These are phyloP conservation scores for Seriola rivoliana DNA, from an alignment of 2,113 vertebrate genomes.

Conservation along the genomic window DNA sequence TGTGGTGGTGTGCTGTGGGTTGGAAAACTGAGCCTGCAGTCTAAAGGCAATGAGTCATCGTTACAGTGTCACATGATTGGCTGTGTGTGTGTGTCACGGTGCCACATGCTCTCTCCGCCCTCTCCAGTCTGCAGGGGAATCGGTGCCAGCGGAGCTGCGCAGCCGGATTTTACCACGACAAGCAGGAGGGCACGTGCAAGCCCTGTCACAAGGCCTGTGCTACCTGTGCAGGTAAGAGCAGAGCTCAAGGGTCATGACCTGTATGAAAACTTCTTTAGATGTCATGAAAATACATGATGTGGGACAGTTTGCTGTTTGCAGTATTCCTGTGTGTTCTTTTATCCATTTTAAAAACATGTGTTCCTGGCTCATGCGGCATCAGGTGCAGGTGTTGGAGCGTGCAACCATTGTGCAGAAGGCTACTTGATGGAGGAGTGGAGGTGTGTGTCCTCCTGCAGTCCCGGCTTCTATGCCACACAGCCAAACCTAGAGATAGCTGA, in stretches of 20 bases:
- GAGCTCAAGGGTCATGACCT: conserved; percentile 1
- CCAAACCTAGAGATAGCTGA: conserved; percentile 81
- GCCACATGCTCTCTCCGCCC: conserved; percentile 63
- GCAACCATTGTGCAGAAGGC: conserved; percentile 89
- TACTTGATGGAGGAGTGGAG: conserved; percentile 94
- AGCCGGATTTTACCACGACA: conserved; percentile 87
- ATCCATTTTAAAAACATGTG: neutral
- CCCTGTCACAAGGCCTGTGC: conserved; percentile 91
- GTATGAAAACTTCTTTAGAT: neutral
- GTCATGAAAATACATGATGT: neutral
- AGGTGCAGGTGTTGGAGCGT: conserved; percentile 91
- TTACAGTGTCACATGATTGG: conserved; percentile 59
- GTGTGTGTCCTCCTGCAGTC: conserved; percentile 91
- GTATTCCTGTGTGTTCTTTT: neutral
- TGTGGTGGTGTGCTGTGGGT: conserved; percentile 63
- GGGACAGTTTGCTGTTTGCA: neutral
- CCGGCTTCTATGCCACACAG: conserved; percentile 88
- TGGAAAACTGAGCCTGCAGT: conserved; percentile 50
- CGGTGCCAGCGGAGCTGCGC: conserved; percentile 89
- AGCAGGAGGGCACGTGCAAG: conserved; percentile 86
- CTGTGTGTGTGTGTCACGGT: conserved; percentile 54
- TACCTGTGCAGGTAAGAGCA: conserved; percentile 90
- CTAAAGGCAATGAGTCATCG: conserved; percentile 66
- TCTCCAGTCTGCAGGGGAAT: conserved; percentile 89
- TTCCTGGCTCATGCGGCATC: conserved; percentile 30